Evolutionary conservation across 1,140 invertebrate genomes (phyloP).

Genomic region (Leptinotarsa undecemlineata): DNA sequence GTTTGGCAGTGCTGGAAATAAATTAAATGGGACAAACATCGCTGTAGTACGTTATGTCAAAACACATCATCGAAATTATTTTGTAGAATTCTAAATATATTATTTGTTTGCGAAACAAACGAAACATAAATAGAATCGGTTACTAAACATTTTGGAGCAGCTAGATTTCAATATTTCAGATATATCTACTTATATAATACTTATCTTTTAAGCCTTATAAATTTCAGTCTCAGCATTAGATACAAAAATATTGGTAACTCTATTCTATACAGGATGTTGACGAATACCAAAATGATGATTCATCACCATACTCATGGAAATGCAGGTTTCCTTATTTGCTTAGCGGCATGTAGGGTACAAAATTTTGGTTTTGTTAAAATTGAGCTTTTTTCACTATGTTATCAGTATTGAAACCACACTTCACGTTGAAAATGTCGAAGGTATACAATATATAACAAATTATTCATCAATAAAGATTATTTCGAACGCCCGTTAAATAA

Average conservation of each 20-base stretch:
- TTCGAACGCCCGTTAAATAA: too few species aligned
- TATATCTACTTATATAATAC: neutral
- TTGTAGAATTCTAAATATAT: conserved; percentile 21
- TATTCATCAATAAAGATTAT: too few species aligned
- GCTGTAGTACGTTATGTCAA: conserved; percentile 21
- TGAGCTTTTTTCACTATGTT: too few species aligned
- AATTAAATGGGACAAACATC: conserved; percentile 20
- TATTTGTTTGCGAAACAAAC: conserved; percentile 28
- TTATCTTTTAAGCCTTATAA: conserved; percentile 17
- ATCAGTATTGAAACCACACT: too few species aligned
- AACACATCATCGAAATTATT: conserved; percentile 8
- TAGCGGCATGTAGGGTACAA: too few species aligned
- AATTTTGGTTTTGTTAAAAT: too few species aligned
- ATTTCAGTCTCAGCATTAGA: conserved; percentile 22
- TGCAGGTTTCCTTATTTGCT: too few species aligned
- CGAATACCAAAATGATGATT: neutral
- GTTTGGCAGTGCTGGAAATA: conserved; percentile 5
- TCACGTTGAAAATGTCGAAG: too few species aligned
- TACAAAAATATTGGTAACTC: conserved; percentile 20
- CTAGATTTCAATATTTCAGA: conserved; percentile 18
- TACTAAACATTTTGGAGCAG: conserved; percentile 18
- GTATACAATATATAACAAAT: too few species aligned
- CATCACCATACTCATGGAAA: neutral
- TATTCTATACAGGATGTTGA: conserved; percentile 10
- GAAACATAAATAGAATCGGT: conserved; percentile 29